Evolutionary conservation across 1,140 invertebrate genomes (phyloP), one percentile per base, ranked within the genome.

Genomic region (Tetragonula clypearis): DNA sequence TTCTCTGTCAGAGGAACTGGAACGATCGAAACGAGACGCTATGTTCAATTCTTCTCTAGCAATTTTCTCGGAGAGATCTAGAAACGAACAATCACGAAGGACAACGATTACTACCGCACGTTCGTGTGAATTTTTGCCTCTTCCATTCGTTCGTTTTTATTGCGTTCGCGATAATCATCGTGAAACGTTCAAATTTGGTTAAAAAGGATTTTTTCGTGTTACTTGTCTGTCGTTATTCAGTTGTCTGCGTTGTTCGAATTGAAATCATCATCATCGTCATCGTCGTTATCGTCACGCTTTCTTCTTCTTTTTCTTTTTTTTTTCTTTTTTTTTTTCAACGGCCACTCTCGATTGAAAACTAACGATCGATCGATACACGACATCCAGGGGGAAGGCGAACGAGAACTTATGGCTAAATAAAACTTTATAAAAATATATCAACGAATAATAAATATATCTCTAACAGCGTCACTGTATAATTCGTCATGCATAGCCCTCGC

Each of bases 391-490:
- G 74, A 89, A 86, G 82, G 88, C 91, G 86, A 92, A 92, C 86
- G 90, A 91, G 87, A 92, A 93, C 92, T 92, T 93, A 92, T 93
- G 82, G 87, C 91, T 91, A 93, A 94, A 94, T 94, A 92, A 94
- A 93, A 93, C 90, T 94, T 94, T 94, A 94, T 93, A 94, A 94
- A 94, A 94, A 94, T 95, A 95, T 94, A 92, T 94, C 90, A 94
- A 94, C 93, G 92, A 94, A 94, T 94, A 92, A 92, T 93, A 93
- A 94, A 93, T 93, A 93, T 93, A 93, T 93, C 91, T 94, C 92
- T 94, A 94, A 92, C 93, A 93, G 90, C 93, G 87, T 91, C 88
- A 90, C 87, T 88, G 90, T 92, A 91, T 93, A 92, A 93, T 92
- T 93, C 89, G 87, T 93, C 89, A 90, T 87, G 82, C 86, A 89